Evolutionary conservation across 2,888 invertebrate genomes (phyloP).

Genomic region (Adela reaumurella): DNA sequence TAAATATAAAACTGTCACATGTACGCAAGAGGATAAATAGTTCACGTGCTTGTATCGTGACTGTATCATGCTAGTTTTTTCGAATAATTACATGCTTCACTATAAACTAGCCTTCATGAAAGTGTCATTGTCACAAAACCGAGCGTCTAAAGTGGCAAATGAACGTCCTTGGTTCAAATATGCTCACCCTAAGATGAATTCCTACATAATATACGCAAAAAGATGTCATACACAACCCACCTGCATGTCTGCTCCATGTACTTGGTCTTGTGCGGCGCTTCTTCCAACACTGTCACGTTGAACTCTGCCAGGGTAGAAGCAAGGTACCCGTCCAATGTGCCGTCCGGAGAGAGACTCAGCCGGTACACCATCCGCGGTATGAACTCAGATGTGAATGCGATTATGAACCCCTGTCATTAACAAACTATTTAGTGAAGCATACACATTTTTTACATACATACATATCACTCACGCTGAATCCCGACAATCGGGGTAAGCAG

Average conservation of each 20-base stretch:
- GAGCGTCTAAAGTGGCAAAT: too few relatives aligned
- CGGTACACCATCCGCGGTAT: slow-evolving; percentile 87
- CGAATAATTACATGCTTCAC: too few relatives aligned
- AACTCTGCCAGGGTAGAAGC: slow-evolving; percentile 75
- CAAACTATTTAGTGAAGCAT: not conserved
- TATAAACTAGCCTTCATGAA: too few relatives aligned
- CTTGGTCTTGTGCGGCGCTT: slow-evolving; percentile 31
- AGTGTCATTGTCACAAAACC: too few relatives aligned
- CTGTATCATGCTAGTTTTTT: too few relatives aligned
- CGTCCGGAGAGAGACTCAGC: slow-evolving; percentile 52
- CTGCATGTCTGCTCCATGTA: slow-evolving; percentile 60
- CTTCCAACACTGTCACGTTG: slow-evolving; percentile 60
- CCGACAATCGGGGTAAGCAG: too few relatives aligned
- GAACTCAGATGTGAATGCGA: slow-evolving; percentile 95
- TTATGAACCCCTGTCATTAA: slow-evolving; percentile 82
- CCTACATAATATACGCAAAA: slow-evolving; percentile 12
- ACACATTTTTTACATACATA: too few relatives aligned
- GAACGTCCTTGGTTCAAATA: not conserved
- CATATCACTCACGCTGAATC: too few relatives aligned
- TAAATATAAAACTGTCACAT: too few relatives aligned
- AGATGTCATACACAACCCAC: too few relatives aligned
- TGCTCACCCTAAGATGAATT: slow-evolving; percentile 1
- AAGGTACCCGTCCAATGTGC: slow-evolving; percentile 70
- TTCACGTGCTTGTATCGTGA: too few relatives aligned
- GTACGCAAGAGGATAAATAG: too few relatives aligned